phyloP scores from a whole-genome alignment of 2,888 invertebrate genomes.

The Masnerella sp. region DNA sequence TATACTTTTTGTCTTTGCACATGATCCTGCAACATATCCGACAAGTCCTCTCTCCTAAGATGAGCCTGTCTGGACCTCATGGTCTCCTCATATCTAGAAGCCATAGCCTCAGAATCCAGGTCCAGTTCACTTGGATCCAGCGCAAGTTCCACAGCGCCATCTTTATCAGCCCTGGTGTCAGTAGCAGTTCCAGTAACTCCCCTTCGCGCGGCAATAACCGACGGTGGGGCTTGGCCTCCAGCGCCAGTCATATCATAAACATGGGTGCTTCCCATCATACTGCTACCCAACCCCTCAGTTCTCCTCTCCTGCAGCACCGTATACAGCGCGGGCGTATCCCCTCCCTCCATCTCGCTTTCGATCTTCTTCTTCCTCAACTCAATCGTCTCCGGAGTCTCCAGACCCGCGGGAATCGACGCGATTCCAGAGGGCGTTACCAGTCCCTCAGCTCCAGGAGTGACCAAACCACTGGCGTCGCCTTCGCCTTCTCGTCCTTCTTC shows the following conservation, averaged over 20 bases:
- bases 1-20: constrained; percentile 97
- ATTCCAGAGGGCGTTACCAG: constrained; percentile 97
- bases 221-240: constrained; percentile 80
- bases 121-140: constrained; percentile 98
- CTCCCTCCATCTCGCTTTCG: constrained; percentile 96
- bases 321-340: constrained; percentile 96
- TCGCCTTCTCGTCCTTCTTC: constrained; percentile 78
- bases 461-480: constrained; percentile 88
- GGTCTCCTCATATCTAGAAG: constrained; percentile 96
- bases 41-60: constrained; percentile 94
- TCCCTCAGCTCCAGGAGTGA: constrained; percentile 93
- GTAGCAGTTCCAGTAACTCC: constrained; percentile 74
- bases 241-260: constrained; percentile 95
- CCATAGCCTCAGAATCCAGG: constrained; percentile 97
- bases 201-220: constrained; percentile 77
- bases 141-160: constrained; percentile 93
- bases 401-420: constrained; percentile 92
- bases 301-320: constrained; percentile 97
- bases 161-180: constrained; percentile 75
- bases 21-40: constrained; percentile 99
- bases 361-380: constrained; percentile 98
- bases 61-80: constrained; percentile 94
- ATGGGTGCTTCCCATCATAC: constrained; percentile 99
- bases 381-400: constrained; percentile 99
- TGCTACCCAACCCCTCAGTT: constrained; percentile 90